Conservation (phyloP, 2,113 vertebrate species). For the Hyla sarda region DNA sequence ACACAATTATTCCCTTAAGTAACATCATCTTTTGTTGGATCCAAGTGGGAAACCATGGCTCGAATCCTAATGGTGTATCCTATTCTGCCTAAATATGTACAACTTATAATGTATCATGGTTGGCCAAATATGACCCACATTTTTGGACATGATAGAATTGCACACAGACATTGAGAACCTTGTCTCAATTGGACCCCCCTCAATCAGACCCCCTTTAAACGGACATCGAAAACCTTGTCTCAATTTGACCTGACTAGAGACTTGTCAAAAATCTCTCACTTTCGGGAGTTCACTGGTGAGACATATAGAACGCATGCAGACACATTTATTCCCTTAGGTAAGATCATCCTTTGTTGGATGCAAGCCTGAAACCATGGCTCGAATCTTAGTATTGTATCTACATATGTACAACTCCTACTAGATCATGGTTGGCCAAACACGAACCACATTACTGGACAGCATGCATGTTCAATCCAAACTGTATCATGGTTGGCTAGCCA, state of each 20-base stretch:
- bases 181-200: no score
- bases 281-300: neutral
- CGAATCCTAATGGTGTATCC: neutral
- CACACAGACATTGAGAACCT: neutral
- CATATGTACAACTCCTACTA: neutral
- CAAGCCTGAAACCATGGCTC: neutral
- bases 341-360: neutral
- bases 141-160: no score
- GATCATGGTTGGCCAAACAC: neutral
- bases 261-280: no score
- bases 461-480: no score
- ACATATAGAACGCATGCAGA: no score
- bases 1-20: neutral
- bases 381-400: neutral
- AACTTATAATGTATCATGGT: neutral
- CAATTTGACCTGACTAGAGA: no score
- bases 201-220: no score
- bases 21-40: neutral
- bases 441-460: no score
- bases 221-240: no score
- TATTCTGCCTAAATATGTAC: neutral
- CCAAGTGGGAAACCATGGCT: neutral
- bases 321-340: no score
- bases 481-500: no score
- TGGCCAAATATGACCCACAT: no score